Evolutionary conservation across 2,113 vertebrate species (phyloP), one percentile per base, ranked within the genome.

Genomic region (Pluvialis apricaria): DNA sequence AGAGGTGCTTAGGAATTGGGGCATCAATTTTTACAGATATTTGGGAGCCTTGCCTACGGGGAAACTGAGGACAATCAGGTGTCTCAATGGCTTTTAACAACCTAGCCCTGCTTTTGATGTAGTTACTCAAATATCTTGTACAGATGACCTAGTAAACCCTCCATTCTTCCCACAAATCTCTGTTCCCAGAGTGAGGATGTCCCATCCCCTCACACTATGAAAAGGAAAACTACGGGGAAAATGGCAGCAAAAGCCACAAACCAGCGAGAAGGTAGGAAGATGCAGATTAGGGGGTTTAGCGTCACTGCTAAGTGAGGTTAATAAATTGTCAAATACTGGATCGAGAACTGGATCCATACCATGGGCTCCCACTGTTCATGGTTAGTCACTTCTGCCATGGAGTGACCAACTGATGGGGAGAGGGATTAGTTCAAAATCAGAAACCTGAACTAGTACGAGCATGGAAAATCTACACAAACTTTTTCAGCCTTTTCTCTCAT

Each of bases 291-390:
- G 31, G 40, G 8, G 10, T 62, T 62, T 26, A 28, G 14, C n/a
- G 15, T 62, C 26, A 8, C 81, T 49, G 5, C 21, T 52, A 5
- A 45, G 7, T 15, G 26, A 66, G 22, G 22, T 62, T 78, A 45
- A 45, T 13, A 24, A 51, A 68, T 47, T 29, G 14, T 57, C 36
- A 12, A 2, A 47, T 65, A 25, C 14, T 40, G 66, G 12, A 34
- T 68, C 52, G 64, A 52, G 51, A 72, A 3, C 7, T 61, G 54
- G 16, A 44, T 77, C 18, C 1, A 2, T 45, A 54, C 18, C 0
- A 0, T 34, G 34, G 15, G 7, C 1, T 72, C 24, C 44, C 34
- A 16, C 36, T 10, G 3, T 7, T 4, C 13, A 4, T n/a, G 17
- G 15, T 47, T 82, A 49, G 76, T 55, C 69, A 21, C 16, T 80